Conservation (phyloP, 2,888 invertebrate genomes). For the Aleiodes leptofemur region DNA sequence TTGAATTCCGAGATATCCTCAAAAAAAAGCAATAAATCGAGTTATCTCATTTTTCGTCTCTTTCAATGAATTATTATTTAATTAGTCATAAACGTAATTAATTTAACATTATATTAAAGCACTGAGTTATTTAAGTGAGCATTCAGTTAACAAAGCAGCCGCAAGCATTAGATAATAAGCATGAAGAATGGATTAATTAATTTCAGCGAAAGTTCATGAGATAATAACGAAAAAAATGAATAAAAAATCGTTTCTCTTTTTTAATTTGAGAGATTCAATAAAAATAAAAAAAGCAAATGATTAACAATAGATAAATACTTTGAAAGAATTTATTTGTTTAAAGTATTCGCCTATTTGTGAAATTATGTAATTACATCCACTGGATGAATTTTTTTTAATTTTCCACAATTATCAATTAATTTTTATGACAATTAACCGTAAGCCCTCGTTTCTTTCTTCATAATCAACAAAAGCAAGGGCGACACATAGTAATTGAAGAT, state of each 20-base stretch:
- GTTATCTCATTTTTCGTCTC: too few relatives aligned
- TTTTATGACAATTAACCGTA: neutral
- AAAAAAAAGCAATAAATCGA: too few relatives aligned
- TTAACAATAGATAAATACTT: conserved; percentile 16
- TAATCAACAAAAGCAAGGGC: conserved; percentile 42
- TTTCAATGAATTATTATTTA: too few relatives aligned
- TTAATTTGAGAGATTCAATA: too few relatives aligned
- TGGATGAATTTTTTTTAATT: neutral
- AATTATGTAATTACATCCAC: conserved; percentile 12
- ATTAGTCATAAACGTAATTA: too few relatives aligned
- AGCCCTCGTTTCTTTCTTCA: neutral
- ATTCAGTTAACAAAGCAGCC: conserved; percentile 17
- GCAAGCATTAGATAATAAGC: conserved; percentile 24
- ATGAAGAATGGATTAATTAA: neutral
- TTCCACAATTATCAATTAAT: conserved; percentile 14
- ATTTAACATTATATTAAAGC: too few relatives aligned
- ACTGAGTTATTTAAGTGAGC: too few relatives aligned
- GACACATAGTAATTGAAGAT: conserved; percentile 57
- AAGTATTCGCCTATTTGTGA: conserved; percentile 10
- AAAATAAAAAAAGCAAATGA: conserved; percentile 11
- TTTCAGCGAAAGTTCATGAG: too few relatives aligned
- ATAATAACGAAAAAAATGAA: too few relatives aligned
- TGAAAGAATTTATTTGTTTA: neutral
- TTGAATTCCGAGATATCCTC: too few relatives aligned
- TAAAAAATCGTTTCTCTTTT: too few relatives aligned